Conservation (phyloP, 2,113 vertebrate genomes). For the Sinocyclocheilus anshuiensis region DNA sequence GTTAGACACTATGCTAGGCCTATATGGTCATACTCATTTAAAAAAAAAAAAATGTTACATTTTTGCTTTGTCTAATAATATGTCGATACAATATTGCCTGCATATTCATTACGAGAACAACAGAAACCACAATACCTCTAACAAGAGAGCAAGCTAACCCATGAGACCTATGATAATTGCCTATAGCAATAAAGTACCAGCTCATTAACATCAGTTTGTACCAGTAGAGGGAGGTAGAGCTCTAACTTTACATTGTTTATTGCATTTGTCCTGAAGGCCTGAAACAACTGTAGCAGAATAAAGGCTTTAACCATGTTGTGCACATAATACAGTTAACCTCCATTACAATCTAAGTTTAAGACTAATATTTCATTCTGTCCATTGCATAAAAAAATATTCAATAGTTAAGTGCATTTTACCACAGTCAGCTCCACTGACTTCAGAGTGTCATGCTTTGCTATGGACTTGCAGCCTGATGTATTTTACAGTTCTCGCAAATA, state of each 20-base stretch:
- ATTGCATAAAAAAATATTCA: neutral
- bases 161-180: neutral
- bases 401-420: neutral
- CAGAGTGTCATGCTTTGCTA: neutral
- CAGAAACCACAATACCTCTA: neutral
- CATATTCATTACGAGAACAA: neutral
- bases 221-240: conserved; percentile 25
- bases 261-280: neutral
- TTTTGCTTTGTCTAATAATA: neutral
- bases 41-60: neutral
- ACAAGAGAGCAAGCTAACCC: neutral
- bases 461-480: neutral
- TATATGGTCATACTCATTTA: neutral
- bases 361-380: neutral
- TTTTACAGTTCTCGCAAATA: neutral
- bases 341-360: neutral
- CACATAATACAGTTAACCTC: neutral
- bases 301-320: neutral
- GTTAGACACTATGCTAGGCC: neutral
- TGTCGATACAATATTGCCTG: neutral
- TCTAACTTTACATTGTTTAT: neutral
- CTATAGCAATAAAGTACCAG: neutral
- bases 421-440: neutral
- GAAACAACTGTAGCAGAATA: neutral
- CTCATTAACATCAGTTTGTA: neutral